phyloP scores from a whole-genome alignment of 2,113 vertebrate genomes.

The Myrmecophaga tridactyla region DNA sequence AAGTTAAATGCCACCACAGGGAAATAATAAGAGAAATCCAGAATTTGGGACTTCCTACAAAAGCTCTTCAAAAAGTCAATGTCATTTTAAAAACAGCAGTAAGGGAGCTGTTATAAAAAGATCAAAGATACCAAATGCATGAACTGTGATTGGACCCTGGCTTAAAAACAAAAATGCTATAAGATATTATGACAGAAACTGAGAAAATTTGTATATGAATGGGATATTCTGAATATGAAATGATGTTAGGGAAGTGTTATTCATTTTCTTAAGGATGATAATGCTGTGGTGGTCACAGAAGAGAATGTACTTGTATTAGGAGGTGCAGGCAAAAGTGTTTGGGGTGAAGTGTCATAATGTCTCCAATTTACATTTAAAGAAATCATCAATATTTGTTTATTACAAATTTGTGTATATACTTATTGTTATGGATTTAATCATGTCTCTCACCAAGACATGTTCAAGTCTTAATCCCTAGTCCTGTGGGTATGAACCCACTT shows the following conservation, averaged over 20 bases:
- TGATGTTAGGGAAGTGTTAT: not conserved
- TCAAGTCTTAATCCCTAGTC: no score
- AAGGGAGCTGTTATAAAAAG: not conserved
- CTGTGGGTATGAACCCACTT: no score
- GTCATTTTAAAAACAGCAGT: not conserved
- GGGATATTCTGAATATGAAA: not conserved
- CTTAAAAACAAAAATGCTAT: not conserved
- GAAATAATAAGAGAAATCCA: not conserved
- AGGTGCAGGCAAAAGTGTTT: not conserved
- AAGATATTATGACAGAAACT: not conserved
- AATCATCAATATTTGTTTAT: not conserved
- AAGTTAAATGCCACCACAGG: conserved; percentile 1
- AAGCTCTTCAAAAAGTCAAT: conserved; percentile 18
- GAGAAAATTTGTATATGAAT: not conserved
- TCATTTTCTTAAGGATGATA: conserved; percentile 21
- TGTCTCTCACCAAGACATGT: no score
- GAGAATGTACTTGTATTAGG: not conserved
- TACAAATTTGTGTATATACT: not conserved
- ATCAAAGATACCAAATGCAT: not conserved
- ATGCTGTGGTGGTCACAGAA: not conserved
- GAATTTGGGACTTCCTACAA: not conserved
- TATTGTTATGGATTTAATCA: no score
- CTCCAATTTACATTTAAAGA: not conserved
- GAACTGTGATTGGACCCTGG: not conserved
- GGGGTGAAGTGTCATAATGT: not conserved